Base-by-base conservation (phyloP, 2,888 invertebrate genomes). In the Vesta saturnalis region DNA sequence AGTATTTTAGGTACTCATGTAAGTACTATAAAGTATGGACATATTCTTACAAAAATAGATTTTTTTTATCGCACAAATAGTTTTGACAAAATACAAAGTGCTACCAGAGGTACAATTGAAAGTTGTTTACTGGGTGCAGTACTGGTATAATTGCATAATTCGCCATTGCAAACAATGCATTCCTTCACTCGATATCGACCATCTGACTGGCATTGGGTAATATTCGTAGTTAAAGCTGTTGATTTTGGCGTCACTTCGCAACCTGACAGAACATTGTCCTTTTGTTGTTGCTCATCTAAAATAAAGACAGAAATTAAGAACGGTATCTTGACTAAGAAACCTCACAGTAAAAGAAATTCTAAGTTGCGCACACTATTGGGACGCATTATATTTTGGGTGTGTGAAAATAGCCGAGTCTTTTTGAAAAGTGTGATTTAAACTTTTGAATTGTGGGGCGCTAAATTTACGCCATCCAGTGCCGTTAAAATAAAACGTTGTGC, bases 231-330 rank as follows among this genome's bases (percentile, higher is more conserved):
- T 19, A 58, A 18, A 14, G 1, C 18, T 10, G 30, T 23, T 12
- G 60, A 15, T 30, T 60, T 60, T 5, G 16, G 10, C 16, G 47
- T n/a, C 1, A 15, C 23, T 52, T 60, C 60, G 18, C 60, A 60
- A 14, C 60, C 60, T 16, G 60, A 60, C 18, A 60, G 21, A 5
- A 60, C 23, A 30, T 60, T 60, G 19, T 60, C 60, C 23, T 60
- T 47, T 12, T 58, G 49, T 12, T 43, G 49, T 14, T 47, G 60
- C n/a, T 60, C 43, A 47, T 60, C 60, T 60, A 18, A 12, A 58
- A 58, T 21, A 14, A 57, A 35, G 15, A 57, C 8, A 43, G 12
- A 30, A n/a, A n/a, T n/a, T n/a, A n/a, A n/a, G n/a, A n/a, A n/a
- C n/a, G n/a, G n/a, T n/a, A n/a, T n/a, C n/a, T n/a, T n/a, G n/a